Conservation (phyloP, 2,113 vertebrate genomes). For the Phodopus roborovskii region DNA sequence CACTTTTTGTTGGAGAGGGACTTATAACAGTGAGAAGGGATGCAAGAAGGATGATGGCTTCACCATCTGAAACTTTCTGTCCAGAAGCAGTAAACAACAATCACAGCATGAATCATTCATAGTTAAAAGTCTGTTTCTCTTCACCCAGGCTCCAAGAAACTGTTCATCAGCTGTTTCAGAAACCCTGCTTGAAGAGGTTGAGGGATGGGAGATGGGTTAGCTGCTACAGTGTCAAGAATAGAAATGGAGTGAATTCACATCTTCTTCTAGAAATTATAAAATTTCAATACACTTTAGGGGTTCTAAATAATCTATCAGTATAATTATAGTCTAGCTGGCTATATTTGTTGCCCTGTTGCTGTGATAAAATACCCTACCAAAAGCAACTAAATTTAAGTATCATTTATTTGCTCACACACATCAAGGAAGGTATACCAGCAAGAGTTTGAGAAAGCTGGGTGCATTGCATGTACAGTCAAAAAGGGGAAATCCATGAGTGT, state of each 20-base stretch:
- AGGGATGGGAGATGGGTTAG: not conserved
- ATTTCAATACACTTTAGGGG: not conserved
- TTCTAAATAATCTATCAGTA: not conserved
- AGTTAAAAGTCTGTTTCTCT: not conserved
- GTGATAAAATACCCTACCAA: not conserved
- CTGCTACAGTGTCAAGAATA: not conserved
- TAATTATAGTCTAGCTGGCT: not conserved
- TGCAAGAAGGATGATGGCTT: not conserved
- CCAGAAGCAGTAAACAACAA: not conserved
- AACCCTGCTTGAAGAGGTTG: not conserved
- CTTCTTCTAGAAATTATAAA: not conserved
- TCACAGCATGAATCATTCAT: not conserved
- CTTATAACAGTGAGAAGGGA: not conserved
- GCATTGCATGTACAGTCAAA: not conserved
- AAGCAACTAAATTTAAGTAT: not conserved
- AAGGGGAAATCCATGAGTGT: not conserved
- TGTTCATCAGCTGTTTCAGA: not conserved
- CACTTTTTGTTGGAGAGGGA: too few species aligned
- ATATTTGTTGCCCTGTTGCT: too few species aligned
- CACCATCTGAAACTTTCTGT: not conserved
- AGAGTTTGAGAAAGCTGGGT: not conserved
- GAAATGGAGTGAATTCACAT: not conserved
- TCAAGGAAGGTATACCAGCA: not conserved
- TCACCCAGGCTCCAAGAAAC: not conserved
- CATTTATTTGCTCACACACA: not conserved